Evolutionary conservation across 2,888 invertebrate genomes (phyloP), one percentile per base, ranked within the genome.

Genomic region (Scrobipalpa atriplicella): DNA sequence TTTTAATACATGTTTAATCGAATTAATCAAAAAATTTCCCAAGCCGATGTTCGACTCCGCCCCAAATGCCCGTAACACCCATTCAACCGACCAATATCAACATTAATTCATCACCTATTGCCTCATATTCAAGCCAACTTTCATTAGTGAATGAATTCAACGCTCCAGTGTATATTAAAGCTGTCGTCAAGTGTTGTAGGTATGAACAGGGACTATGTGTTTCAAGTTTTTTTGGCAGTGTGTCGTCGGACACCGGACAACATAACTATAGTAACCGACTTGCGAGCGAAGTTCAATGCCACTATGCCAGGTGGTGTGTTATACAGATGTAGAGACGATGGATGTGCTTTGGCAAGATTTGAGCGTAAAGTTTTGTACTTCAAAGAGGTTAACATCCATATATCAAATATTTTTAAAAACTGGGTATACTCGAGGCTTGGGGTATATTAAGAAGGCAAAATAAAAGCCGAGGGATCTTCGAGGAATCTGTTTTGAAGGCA

Each of bases 271-370:
- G 74, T 78, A 78, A 76, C 58, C 54, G 54, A 58, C 72, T 75
- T 76, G 70, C 65, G 38, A 51, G 36, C 19, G 71, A 80, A 74
- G 88, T 85, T 90, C 90, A 89, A 82, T 82, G 87, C 75, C 89
- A 81, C 75, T 74, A 67, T 68, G 77, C 87, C 88, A 89, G 89
- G 88, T 90, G 89, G 80, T 79, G 75, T 74, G 71, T 67, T 52
- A 61, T 69, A 67, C 43, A 68, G 72, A 79, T 69, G 62, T 81
- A 84, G 41, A 79, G 52, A 56, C 13, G 69, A 75, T 78, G 72
- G 86, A 87, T 78, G 72, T 61, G 75, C 51, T 70, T 43, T 43
- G 3, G 11, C 13, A 3, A 3, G 39, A 13, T 52, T 29, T 29
- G 29, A 2, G 29, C 29, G 2, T 29, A 29, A n/a, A n/a, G n/a